Evolutionary conservation across 2,113 vertebrate species (phyloP).

Genomic region (Pedetes capensis): DNA sequence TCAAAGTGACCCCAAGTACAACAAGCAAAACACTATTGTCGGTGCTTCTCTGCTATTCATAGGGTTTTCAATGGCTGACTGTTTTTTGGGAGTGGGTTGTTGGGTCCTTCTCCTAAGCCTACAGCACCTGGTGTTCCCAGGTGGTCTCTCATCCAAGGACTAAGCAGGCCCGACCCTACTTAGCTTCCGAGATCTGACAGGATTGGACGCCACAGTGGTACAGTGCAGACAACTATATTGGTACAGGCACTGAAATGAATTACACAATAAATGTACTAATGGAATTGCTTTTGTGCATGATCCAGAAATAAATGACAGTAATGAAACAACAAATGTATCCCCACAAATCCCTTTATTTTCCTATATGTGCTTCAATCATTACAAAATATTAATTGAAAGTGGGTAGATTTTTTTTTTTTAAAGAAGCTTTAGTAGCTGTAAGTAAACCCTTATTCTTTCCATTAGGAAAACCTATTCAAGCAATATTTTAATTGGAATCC

Average conservation of each 20-base stretch:
- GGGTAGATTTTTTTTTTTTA: conserved; percentile 1
- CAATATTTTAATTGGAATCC: not conserved
- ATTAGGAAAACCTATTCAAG: not conserved
- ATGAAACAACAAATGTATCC: conserved; percentile 74
- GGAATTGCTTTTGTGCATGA: conserved; percentile 79
- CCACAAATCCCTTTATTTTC: conserved; percentile 65
- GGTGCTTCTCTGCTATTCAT: no score
- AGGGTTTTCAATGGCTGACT: no score
- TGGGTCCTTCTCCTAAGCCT: no score
- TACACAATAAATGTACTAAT: conserved; percentile 63
- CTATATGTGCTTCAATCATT: conserved; percentile 63
- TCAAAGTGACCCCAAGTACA: no score
- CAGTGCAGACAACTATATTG: no score
- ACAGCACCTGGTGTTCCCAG: no score
- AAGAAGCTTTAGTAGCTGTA: not conserved
- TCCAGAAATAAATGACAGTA: conserved; percentile 66
- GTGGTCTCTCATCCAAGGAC: no score
- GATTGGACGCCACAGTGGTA: no score
- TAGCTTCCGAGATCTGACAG: no score
- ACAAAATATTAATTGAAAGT: conserved; percentile 32
- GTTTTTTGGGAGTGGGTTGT: no score
- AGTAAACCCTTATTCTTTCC: not conserved
- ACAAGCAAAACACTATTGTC: no score
- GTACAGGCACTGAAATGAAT: conserved; percentile 73
- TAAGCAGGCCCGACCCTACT: no score